These are phyloP conservation scores for Casuarius casuarius DNA, from an alignment of 2,113 vertebrate species.

Conservation along the genomic window DNA sequence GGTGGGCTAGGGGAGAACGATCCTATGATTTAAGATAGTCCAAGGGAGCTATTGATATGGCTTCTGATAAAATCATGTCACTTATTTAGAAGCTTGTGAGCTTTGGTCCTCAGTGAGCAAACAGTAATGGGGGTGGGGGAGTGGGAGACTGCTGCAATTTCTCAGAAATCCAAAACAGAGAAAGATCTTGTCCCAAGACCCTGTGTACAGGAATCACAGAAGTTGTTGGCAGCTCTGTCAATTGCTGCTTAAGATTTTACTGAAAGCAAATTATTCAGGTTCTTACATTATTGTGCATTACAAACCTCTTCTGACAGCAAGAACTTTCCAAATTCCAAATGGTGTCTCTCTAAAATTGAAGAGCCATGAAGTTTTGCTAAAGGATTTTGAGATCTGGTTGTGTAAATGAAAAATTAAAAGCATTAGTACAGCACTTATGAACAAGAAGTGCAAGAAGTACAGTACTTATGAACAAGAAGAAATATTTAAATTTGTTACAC, in stretches of 20 bases:
- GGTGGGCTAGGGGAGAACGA: not conserved
- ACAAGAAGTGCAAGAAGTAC: not conserved
- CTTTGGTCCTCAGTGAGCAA: not conserved
- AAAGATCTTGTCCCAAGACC: not conserved
- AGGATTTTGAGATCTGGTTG: constrained; percentile 89
- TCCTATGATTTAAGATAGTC: not conserved
- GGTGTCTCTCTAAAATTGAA: constrained; percentile 94
- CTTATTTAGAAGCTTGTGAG: not conserved
- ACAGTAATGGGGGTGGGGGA: no score
- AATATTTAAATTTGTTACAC: not conserved
- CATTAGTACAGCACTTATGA: not conserved
- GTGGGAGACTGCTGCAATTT: not conserved
- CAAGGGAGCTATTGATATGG: fast-evolving
- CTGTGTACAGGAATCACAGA: not conserved
- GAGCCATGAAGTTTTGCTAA: constrained; percentile 96
- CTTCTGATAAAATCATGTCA: not conserved
- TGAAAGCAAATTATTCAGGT: not conserved
- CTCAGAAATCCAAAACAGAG: not conserved
- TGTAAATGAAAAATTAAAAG: not conserved
- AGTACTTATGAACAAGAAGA: no score
- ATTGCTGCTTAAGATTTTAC: not conserved
- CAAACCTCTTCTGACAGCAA: constrained; percentile 91
- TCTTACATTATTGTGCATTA: not conserved
- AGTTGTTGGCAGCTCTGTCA: not conserved
- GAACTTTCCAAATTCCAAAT: constrained; percentile 95